These are phyloP conservation scores for Xerus rutilus DNA, from an alignment of 2,797 vertebrate species.

Conservation along the genomic window DNA sequence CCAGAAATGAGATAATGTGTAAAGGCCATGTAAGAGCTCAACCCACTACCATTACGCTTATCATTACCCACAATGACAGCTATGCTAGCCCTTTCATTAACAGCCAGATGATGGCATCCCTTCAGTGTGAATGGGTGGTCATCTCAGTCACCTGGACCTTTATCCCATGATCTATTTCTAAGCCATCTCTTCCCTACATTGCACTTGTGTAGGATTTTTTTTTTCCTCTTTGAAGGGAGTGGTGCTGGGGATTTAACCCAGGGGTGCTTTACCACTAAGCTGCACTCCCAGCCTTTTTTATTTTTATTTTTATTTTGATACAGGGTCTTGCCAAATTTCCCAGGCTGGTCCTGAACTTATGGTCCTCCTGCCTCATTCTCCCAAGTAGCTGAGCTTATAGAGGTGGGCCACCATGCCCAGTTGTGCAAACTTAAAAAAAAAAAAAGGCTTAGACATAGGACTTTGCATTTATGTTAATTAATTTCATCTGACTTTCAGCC, in stretches of 20 bases:
- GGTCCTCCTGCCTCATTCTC: too few species aligned
- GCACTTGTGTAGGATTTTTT: background rate
- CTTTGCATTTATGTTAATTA: background rate
- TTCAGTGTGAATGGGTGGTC: background rate
- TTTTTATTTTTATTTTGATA: too few species aligned
- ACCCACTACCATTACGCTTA: background rate
- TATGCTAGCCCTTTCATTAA: background rate
- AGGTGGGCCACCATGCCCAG: too few species aligned
- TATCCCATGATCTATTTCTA: background rate
- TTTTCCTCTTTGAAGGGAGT: too few species aligned
- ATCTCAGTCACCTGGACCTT: background rate
- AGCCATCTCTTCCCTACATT: background rate
- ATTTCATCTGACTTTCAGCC: background rate
- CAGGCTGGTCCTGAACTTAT: too few species aligned
- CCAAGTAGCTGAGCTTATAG: too few species aligned
- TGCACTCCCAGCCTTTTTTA: too few species aligned
- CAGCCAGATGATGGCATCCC: background rate
- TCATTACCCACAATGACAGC: background rate
- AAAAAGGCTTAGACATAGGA: background rate
- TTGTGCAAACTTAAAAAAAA: background rate
- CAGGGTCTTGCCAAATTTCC: too few species aligned
- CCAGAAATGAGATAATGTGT: background rate
- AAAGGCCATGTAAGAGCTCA: background rate
- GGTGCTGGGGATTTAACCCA: too few species aligned
- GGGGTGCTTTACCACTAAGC: too few species aligned